Base-by-base conservation (phyloP, 2,888 invertebrate species). In the Galerucella calmariensis region DNA sequence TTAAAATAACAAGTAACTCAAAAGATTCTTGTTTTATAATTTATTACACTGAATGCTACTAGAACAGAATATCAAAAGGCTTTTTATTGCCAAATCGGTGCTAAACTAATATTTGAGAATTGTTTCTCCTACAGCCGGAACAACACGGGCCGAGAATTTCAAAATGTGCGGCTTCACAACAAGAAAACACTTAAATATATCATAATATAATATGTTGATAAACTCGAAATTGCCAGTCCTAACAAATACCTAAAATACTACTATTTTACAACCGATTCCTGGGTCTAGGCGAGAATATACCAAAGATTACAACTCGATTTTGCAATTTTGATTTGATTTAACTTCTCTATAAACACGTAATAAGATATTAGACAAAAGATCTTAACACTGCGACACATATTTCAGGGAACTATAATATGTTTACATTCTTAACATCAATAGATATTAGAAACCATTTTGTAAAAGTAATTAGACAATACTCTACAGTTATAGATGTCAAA, bases 131-230 rank as follows among this genome's bases (percentile, higher is more conserved):
- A 84, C 83, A 85, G 86, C 86, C 86, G 78, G 82, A 85, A 85
- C 81, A 82, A 77, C 81, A 83, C 82, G 84, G 85, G 84, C 83
- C 81, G 44, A 63, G 68, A 63, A 67, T 72, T 77, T 77, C 51
- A 77, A 75, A 80, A 82, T 84, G 83, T 84, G 83, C 84, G 83
- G 84, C 85, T 83, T 84, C 83, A 86, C 86, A 85, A 87, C 87
- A 86, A 87, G 84, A 82, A 86, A 86, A 86, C 86, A 87, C 85
- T 85, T 85, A 86, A 83, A 82, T 84, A 84, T 84, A 81, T 80
- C 83, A 81, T 81, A 82, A 82, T 82, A 81, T 80, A 78, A 76
- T 79, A 80, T 80, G 80, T 81, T 82, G 82, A 83, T 84, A 85
- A 85, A 84, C 84, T 86, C 83, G 84, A 80, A 77, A 78, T 77